Conservation (phyloP, 2,113 vertebrate species). For the Motacilla alba region DNA sequence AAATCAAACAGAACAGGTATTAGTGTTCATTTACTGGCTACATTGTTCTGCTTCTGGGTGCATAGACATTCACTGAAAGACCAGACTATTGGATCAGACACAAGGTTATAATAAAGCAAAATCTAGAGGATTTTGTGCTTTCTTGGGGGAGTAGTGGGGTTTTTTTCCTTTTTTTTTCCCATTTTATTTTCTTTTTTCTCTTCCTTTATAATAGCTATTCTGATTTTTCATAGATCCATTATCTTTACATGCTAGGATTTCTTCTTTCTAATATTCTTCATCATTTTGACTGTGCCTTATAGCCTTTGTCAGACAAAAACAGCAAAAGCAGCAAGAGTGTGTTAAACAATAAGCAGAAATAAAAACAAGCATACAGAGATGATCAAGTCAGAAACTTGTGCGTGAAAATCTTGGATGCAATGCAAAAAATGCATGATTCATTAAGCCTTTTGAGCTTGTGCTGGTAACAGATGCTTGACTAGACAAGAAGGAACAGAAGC, state of each 20-base stretch:
- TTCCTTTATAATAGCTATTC: background rate
- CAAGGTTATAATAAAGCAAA: background rate
- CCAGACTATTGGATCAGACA: background rate
- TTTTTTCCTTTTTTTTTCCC: fast-evolving
- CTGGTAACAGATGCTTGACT: background rate
- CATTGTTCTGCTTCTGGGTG: background rate
- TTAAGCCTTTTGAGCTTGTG: background rate
- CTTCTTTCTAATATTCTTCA: background rate
- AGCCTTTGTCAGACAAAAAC: background rate
- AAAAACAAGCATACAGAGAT: background rate
- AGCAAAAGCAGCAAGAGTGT: background rate
- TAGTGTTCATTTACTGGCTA: background rate
- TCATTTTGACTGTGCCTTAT: fast-evolving
- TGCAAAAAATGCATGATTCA: background rate
- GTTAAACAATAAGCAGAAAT: background rate
- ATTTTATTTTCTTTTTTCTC: no score
- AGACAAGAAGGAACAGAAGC: background rate
- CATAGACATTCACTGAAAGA: background rate
- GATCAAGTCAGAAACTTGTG: background rate
- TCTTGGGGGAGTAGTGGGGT: fast-evolving
- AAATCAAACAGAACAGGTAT: background rate
- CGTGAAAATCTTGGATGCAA: background rate
- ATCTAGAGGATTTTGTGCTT: background rate
- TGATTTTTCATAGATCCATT: background rate
- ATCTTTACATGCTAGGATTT: background rate